Evolutionary conservation across 2,797 vertebrate species (phyloP).

Genomic region (Scomberomorus guttatus): DNA sequence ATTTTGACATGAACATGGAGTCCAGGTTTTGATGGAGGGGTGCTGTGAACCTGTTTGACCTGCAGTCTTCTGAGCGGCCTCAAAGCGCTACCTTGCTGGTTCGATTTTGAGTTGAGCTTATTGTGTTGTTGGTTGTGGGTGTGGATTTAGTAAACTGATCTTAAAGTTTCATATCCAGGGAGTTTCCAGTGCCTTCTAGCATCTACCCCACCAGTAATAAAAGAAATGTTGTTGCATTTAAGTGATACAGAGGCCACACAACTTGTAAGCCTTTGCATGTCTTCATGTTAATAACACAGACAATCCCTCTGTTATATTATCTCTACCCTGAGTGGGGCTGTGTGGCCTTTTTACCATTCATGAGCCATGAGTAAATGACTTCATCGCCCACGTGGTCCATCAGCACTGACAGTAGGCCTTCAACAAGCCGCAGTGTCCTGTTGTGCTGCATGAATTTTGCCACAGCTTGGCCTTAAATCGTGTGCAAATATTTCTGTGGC

Average conservation of each 20-base stretch:
- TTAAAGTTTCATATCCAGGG: slow-evolving; percentile 27
- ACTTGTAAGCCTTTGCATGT: slow-evolving; percentile 10
- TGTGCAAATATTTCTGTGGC: not conserved
- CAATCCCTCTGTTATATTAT: slow-evolving; percentile 57
- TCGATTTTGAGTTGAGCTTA: slow-evolving; percentile 13
- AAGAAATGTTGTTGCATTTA: slow-evolving; percentile 10
- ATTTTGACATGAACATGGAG: slow-evolving; percentile 68
- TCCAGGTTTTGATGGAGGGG: slow-evolving; percentile 35
- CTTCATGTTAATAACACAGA: slow-evolving; percentile 39
- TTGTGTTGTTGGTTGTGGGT: slow-evolving; percentile 16
- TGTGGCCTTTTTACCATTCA: slow-evolving; percentile 67
- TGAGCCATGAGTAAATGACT: slow-evolving; percentile 35
- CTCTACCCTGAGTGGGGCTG: slow-evolving; percentile 37
- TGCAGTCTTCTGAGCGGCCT: slow-evolving; percentile 4
- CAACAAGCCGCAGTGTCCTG: slow-evolving; percentile 11
- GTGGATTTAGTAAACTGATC: slow-evolving; percentile 44
- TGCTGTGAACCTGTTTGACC: slow-evolving; percentile 59
- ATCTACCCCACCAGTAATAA: not conserved
- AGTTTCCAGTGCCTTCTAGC: slow-evolving; percentile 35
- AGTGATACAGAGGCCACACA: slow-evolving; percentile 17
- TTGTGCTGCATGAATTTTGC: slow-evolving; percentile 24
- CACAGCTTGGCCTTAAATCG: not conserved
- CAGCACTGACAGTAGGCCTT: slow-evolving; percentile 1
- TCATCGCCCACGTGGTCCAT: slow-evolving; percentile 36
- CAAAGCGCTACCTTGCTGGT: not conserved